Base-by-base conservation (phyloP, 2,113 vertebrate species). In the Pachypanchax playfairii region DNA sequence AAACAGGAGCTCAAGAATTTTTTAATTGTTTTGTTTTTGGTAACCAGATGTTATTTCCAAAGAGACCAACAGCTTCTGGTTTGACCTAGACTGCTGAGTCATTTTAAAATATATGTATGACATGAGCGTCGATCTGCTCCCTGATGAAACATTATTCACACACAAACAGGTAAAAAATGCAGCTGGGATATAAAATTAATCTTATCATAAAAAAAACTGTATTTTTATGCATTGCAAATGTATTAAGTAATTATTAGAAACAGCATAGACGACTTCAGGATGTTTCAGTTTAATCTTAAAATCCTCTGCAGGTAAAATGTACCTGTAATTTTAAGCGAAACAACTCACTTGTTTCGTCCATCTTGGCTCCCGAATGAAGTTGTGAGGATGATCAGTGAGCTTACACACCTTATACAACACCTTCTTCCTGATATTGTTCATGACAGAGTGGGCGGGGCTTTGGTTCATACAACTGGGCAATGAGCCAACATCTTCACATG, bases 261-360 rank as follows among this genome's bases (percentile, higher is more conserved):
- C 3, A 3, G 24, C 17, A 57, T 49, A 43, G 36, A 6, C n/a
- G 13, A 8, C 46, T 25, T 14, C 5, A 25, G 12, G 15, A 8
- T 7, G 4, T 3, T 55, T 50, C 1, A 21, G 4, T 10, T 39
- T 6, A 1, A 12, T 11, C 8, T 8, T 10, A 2, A 20, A 4
- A 31, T 26, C 24, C 1, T 5, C 1, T 22, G n/a, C 11, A 38
- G 31, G 1, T 44, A 43, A 61, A n/a, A n/a, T 0, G 15, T 11
- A 14, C 5, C 1, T 28, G 3, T 24, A 6, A 15, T 3, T 22
- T 9, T 21, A 2, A 35, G 20, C 14, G 12, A 39, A 12, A 31
- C 5, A 1, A 44, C 80, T 83, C 51, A 90, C 89, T 72, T 84
- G 70, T 2, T 15, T 2, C 58, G 4, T 59, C 68, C 86, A 87